Evolutionary conservation across 2,888 invertebrate species (phyloP), one percentile per base, ranked within the genome.

Genomic region (Drepanosiphum platanoidis): DNA sequence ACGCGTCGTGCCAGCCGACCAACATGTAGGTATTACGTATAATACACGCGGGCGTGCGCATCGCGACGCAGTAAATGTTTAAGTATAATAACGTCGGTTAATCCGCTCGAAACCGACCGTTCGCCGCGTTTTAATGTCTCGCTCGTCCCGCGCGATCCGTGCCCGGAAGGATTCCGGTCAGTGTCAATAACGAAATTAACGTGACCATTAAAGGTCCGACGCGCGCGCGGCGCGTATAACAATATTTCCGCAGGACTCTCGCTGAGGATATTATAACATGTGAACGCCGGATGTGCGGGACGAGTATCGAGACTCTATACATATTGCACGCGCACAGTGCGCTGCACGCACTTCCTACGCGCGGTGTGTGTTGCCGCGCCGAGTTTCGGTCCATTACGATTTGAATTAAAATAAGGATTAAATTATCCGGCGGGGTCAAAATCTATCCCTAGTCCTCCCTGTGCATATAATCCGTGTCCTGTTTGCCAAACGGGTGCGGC

Each of bases 381-480:
- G 8, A 70, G 36, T 27, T 58, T 71, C 70, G 70, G 80, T 22
- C 58, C 70, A n/a, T 66, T 84, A 36, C 83, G 83, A 68, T 75
- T 77, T 11, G 75, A 77, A 84, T 84, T 84, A 77, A 84, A 84
- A 52, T 52, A 68, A 84, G 83, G 83, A 84, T 84, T 84, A 75
- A 52, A 77, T 68, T 52, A 52, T 77, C 18, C 77, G 52, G 7
- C 58, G 68, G 68, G 83, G 68, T 66, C 74, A 34, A 83, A 83
- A 46, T 27, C 66, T n/a, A 66, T 32, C n/a, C 32, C 46, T 7
- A 52, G 32, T 46, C 3, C 3, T 11, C n/a, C n/a, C n/a, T n/a
- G n/a, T n/a, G 3, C 36, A 1, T 39, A 71, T 39, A 58, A 78
- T 78, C 78, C 78, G 64, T 66, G 42, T 46, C 18, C 27, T 32